Percentiles rank a stretch among this genome's conserved stretches.
Conservation (phyloP, 92 coral and sea anemone species). For the Desmophyllum pertusum region DNA sequence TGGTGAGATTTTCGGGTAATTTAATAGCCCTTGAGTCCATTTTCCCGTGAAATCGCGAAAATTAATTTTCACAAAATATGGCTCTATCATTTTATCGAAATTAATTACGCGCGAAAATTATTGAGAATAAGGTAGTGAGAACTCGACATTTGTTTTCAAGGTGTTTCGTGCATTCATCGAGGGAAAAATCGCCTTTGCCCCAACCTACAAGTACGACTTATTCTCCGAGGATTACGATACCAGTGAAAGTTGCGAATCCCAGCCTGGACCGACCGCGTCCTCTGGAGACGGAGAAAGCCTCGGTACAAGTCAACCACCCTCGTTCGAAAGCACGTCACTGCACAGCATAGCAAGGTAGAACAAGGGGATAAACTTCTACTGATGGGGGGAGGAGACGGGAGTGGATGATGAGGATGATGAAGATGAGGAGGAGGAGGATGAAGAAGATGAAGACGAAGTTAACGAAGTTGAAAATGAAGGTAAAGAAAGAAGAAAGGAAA, state of each 20-base stretch:
- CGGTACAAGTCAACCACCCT: conserved; percentile 77
- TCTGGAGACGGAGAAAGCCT: conserved; percentile 97
- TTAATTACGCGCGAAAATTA: no score
- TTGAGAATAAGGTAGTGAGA: neutral
- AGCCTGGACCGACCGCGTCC: conserved; percentile 99
- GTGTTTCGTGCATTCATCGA: conserved; percentile 92
- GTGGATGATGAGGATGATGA: conserved; percentile 48
- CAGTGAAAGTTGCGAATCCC: conserved; percentile 97
- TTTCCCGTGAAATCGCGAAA: no score
- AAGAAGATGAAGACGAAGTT: conserved; percentile 23
- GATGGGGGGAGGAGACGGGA: conserved; percentile 52
- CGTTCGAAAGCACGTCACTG: conserved; percentile 59
- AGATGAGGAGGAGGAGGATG: conserved; percentile 54
- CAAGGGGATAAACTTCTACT: conserved; percentile 24
- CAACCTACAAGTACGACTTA: conserved; percentile 96
- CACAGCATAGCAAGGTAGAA: conserved; percentile 28
- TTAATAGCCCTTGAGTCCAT: neutral
- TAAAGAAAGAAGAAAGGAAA: neutral
- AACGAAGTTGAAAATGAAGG: conserved; percentile 5
- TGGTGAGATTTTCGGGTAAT: no score
- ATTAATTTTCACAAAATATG: no score
- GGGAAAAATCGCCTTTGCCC: conserved; percentile 88
- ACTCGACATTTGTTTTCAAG: conserved; percentile 27
- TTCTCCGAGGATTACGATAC: conserved; percentile 99
- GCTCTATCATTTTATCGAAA: no score